Conservation (phyloP, 2,888 invertebrate species). For the Limenitis camilla region DNA sequence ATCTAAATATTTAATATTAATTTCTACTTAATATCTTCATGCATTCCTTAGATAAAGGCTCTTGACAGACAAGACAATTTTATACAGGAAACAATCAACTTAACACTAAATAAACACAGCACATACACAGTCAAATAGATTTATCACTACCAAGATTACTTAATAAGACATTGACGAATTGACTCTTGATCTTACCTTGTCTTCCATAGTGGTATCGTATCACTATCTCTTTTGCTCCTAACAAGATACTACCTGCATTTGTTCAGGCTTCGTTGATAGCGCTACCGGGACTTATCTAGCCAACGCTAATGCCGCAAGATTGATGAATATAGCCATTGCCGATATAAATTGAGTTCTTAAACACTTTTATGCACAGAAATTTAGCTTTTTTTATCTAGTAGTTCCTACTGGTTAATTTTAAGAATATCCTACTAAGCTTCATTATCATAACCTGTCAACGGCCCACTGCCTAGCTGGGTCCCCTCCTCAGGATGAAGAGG, state of each 20-base stretch:
- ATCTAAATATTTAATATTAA: too few species aligned
- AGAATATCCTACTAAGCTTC: too few species aligned
- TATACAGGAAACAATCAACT: conserved; percentile 31
- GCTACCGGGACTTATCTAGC: conserved; percentile 56
- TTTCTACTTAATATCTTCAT: too few species aligned
- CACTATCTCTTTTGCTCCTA: conserved; percentile 42
- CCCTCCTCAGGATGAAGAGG: too few species aligned
- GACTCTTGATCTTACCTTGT: conserved; percentile 46
- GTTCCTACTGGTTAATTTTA: too few species aligned
- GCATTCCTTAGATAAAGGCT: too few species aligned
- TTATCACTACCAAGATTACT: conserved; percentile 70
- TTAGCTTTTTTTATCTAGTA: neutral
- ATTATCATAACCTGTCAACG: too few species aligned
- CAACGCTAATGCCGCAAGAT: conserved; percentile 59
- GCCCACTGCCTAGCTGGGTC: too few species aligned
- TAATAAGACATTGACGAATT: conserved; percentile 69
- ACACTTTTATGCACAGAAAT: conserved; percentile 4
- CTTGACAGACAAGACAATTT: neutral
- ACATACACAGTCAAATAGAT: conserved; percentile 48
- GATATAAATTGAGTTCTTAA: conserved; percentile 23
- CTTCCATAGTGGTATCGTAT: conserved; percentile 28
- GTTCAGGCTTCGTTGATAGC: conserved; percentile 58
- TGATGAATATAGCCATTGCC: conserved; percentile 46
- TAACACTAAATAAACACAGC: conserved; percentile 53
- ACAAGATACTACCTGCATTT: conserved; percentile 69